These are phyloP conservation scores for Scolanthus callimorphus DNA, from an alignment of 92 coral and sea anemone species.

Conservation along the genomic window DNA sequence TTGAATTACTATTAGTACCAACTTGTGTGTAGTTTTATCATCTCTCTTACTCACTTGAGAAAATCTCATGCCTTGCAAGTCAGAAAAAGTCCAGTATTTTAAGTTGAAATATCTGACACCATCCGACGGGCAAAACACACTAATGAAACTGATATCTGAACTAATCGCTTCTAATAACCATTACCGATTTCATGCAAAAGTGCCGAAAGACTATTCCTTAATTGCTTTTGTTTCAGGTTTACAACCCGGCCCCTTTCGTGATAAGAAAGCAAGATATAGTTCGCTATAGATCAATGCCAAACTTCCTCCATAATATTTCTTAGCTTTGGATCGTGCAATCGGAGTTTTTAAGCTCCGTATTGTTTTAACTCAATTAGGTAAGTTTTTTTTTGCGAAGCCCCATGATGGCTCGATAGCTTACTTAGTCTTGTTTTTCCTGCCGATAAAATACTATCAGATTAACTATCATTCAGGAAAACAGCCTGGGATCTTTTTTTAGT, in stretches of 20 bases:
- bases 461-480: slow-evolving; percentile 7
- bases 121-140: neutral
- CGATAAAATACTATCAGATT: slow-evolving; percentile 10
- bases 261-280: neutral
- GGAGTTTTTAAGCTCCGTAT: neutral
- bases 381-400: slow-evolving; percentile 9
- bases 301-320: too few species aligned
- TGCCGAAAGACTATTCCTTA: slow-evolving; percentile 26
- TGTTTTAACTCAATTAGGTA: slow-evolving; percentile 17
- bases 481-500: slow-evolving; percentile 6
- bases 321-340: neutral
- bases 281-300: too few species aligned
- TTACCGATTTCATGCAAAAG: slow-evolving; percentile 6
- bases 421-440: neutral
- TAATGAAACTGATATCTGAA: neutral
- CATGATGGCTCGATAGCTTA: neutral
- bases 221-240: slow-evolving; percentile 18
- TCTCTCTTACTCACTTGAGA: too few species aligned
- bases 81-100: neutral
- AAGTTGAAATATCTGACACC: neutral
- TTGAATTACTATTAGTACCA: too few species aligned
- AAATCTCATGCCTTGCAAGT: neutral
- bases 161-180: neutral
- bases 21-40: too few species aligned
- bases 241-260: neutral